phyloP scores from a whole-genome alignment of 2,888 invertebrate genomes.

The Zelleria hepariella region DNA sequence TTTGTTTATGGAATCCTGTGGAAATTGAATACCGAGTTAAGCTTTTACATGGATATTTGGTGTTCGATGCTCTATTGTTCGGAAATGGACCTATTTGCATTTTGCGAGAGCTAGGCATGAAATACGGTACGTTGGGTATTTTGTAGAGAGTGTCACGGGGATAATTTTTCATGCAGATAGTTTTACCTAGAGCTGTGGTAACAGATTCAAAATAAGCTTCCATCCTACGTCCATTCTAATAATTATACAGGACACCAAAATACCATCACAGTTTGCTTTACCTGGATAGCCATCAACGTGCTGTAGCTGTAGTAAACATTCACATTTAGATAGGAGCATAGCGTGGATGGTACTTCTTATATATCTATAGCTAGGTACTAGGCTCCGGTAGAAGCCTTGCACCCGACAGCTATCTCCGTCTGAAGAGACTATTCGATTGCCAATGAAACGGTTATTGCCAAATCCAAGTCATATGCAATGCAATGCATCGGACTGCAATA shows the following conservation, averaged over 20 bases:
- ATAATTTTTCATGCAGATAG: too few relatives aligned
- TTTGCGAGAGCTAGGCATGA: too few relatives aligned
- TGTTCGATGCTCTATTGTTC: too few relatives aligned
- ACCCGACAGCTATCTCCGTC: slow-evolving; percentile 29
- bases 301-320: too few relatives aligned
- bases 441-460: slow-evolving; percentile 35
- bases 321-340: neutral
- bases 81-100: too few relatives aligned
- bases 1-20: neutral
- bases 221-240: too few relatives aligned
- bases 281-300: too few relatives aligned
- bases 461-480: slow-evolving; percentile 13
- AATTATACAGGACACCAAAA: neutral
- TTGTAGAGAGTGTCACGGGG: too few relatives aligned
- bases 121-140: too few relatives aligned
- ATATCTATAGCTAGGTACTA: neutral
- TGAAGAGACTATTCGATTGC: slow-evolving; percentile 29
- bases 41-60: neutral
- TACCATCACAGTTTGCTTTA: neutral
- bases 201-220: too few relatives aligned
- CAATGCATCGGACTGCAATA: neutral
- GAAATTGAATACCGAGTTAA: neutral
- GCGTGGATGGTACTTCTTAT: neutral
- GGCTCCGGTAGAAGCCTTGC: slow-evolving; percentile 15
- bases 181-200: too few relatives aligned